Evolutionary conservation across 2,888 invertebrate genomes (phyloP).

Genomic region (Atrina japonica): DNA sequence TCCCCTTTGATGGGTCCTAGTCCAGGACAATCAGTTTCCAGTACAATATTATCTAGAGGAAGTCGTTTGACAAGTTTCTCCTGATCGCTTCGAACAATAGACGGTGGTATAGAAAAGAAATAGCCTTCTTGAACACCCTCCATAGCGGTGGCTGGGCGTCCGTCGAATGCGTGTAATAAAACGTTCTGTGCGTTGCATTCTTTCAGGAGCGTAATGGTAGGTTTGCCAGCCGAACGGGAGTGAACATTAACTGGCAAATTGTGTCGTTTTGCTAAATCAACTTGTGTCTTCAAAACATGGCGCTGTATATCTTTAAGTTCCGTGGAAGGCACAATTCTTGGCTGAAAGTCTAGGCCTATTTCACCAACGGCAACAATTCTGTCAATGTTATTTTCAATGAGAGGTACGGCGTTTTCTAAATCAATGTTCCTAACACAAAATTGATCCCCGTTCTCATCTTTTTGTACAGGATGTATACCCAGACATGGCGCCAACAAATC

Average conservation of each 20-base stretch:
- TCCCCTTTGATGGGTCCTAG: constrained; percentile 79
- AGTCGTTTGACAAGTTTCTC: constrained; percentile 78
- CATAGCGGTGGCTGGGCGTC: constrained; percentile 77
- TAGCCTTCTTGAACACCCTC: constrained; percentile 79
- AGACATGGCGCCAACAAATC: constrained; percentile 72
- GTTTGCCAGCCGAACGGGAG: constrained; percentile 81
- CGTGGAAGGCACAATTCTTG: constrained; percentile 73
- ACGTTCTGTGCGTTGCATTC: constrained; percentile 73
- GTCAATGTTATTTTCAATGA: constrained; percentile 73
- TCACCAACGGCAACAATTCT: constrained; percentile 80
- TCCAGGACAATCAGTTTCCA: constrained; percentile 82
- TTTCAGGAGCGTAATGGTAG: constrained; percentile 77
- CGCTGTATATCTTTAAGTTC: constrained; percentile 78
- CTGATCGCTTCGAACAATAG: constrained; percentile 77
- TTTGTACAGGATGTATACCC: constrained; percentile 73
- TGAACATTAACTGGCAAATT: constrained; percentile 77
- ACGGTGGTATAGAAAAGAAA: constrained; percentile 81
- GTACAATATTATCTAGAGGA: constrained; percentile 79
- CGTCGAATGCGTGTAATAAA: constrained; percentile 81
- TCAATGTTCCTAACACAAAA: constrained; percentile 53
- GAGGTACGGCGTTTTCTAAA: constrained; percentile 72
- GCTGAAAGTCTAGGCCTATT: constrained; percentile 81
- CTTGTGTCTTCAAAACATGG: constrained; percentile 78
- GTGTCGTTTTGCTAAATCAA: constrained; percentile 46
- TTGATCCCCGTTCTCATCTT: constrained; percentile 17